phyloP scores from a whole-genome alignment of 2,797 vertebrate genomes.

The Novumbra hubbsi region DNA sequence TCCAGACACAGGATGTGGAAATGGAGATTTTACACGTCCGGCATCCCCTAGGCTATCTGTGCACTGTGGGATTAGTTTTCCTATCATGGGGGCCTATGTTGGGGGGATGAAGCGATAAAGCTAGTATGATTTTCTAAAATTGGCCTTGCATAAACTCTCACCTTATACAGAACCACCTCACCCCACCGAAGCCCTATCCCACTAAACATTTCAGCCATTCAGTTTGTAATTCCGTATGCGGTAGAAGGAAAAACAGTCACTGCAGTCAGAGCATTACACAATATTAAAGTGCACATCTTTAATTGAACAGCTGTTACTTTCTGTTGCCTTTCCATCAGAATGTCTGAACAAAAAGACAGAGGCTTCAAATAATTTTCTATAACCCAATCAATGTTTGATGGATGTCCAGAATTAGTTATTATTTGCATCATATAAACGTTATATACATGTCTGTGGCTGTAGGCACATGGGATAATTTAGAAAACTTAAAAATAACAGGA shows the following conservation, averaged over 20 bases:
- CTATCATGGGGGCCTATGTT: constrained; percentile 39
- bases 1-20: constrained; percentile 15
- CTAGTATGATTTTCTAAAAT: constrained; percentile 46
- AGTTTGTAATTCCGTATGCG: constrained; percentile 23
- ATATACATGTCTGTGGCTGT: too few species aligned
- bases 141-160: constrained; percentile 46
- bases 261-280: not conserved
- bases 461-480: too few species aligned
- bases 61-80: constrained; percentile 42
- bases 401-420: not conserved
- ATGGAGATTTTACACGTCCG: constrained; percentile 33
- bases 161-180: constrained; percentile 43
- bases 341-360: not conserved
- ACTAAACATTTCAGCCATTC: constrained; percentile 34
- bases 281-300: constrained; percentile 6
- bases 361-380: not conserved
- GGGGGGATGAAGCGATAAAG: constrained; percentile 36
- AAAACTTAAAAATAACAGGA: too few species aligned
- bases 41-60: constrained; percentile 30
- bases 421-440: not conserved
- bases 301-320: constrained; percentile 24
- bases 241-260: constrained; percentile 6
- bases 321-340: constrained; percentile 8
- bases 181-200: constrained; percentile 5
- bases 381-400: not conserved